phyloP scores from a whole-genome alignment of 2,888 invertebrate genomes.

The Bombyx huttoni region DNA sequence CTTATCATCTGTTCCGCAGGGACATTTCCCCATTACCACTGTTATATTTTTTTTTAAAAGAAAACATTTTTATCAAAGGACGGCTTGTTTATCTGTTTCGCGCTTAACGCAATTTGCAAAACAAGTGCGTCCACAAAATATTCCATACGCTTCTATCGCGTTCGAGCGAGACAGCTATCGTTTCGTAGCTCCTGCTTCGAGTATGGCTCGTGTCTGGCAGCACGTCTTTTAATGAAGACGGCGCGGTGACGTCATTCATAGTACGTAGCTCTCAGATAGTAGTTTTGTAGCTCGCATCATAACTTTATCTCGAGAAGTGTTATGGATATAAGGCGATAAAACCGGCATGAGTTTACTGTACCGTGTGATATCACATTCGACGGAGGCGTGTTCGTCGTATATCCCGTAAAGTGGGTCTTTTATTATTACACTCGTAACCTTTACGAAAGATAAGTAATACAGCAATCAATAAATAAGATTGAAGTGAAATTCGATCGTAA shows the following conservation, averaged over 20 bases:
- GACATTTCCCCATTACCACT: conserved; percentile 11
- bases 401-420: conserved; percentile 25
- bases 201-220: conserved; percentile 43
- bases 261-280: conserved; percentile 72
- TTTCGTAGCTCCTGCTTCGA: conserved; percentile 42
- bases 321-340: conserved; percentile 65
- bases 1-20: conserved; percentile 4
- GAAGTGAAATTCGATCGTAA: conserved; percentile 18
- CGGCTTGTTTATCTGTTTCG: conserved; percentile 39
- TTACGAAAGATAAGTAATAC: conserved; percentile 26
- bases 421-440: conserved; percentile 32
- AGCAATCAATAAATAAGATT: conserved; percentile 16
- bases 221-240: conserved; percentile 51
- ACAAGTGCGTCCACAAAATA: conserved; percentile 65
- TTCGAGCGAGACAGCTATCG: conserved; percentile 44
- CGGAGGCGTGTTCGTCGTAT: conserved; percentile 55
- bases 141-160: conserved; percentile 65
- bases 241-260: conserved; percentile 60
- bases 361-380: conserved; percentile 51
- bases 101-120: conserved; percentile 64
- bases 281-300: conserved; percentile 62
- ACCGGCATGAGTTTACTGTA: conserved; percentile 40
- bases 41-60: conserved; percentile 9
- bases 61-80: conserved; percentile 24
- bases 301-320: conserved; percentile 43